A percentile compares a stretch with the other conserved stretches of the same genome.
phyloP scores from a whole-genome alignment of 2,888 invertebrate genomes.

The Anthophora plumipes region DNA sequence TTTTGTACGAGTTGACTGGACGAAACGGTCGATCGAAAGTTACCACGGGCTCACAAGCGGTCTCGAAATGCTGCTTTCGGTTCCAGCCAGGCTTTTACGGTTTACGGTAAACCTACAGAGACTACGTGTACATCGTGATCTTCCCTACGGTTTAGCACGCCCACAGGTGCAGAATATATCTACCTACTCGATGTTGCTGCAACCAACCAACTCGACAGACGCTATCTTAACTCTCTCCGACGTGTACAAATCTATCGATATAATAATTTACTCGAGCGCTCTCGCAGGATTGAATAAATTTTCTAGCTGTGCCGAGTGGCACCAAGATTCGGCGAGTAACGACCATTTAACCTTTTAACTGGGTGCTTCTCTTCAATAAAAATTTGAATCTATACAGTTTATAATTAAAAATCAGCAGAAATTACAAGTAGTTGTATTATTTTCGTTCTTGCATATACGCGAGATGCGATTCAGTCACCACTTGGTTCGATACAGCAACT shows the following conservation, averaged over 20 bases:
- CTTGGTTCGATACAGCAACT: too few species aligned
- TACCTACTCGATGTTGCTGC: not conserved
- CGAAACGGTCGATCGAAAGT: not conserved
- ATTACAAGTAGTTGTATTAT: too few species aligned
- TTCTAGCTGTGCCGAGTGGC: too few species aligned
- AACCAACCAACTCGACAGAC: conserved; percentile 1
- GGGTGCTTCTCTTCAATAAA: too few species aligned
- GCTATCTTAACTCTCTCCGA: not conserved
- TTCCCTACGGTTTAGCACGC: not conserved
- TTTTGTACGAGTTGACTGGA: not conserved
- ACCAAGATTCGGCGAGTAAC: too few species aligned
- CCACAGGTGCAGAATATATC: not conserved
- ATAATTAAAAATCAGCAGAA: too few species aligned
- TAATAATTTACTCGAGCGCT: too few species aligned
- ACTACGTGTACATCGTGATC: not conserved
- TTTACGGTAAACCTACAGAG: not conserved
- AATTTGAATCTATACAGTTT: too few species aligned
- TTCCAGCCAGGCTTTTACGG: not conserved
- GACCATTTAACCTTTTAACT: too few species aligned
- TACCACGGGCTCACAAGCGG: not conserved
- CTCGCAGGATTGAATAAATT: too few species aligned
- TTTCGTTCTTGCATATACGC: too few species aligned
- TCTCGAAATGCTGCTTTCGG: not conserved
- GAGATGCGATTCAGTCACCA: too few species aligned
- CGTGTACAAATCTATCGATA: not conserved